Evolutionary conservation across 1,140 invertebrate genomes (phyloP), one percentile per base, ranked within the genome.

Genomic region (Pteromalus puparum): DNA sequence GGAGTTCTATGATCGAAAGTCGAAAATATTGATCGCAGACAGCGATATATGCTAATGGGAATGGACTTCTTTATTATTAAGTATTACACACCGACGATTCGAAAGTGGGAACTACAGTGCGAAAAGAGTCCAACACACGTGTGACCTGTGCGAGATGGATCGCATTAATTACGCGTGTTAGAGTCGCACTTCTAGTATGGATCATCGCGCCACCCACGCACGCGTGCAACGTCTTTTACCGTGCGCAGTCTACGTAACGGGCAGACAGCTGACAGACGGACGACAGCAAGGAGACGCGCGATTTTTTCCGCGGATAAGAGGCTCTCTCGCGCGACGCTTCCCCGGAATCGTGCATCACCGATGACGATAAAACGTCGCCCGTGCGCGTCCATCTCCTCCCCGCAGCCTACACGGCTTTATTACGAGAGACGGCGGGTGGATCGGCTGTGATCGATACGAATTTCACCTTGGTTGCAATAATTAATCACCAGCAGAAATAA

Each of bases 121-220:
- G 34, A 74, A n/a, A 38, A 67, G 34, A 13, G 7, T 42, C 18
- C 67, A 77, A 76, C 34, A 61, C 34, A 65, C n/a, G 38, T 76
- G 10, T 77, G 48, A 65, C n/a, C 26, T 76, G 18, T 77, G 48
- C 82, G 38, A 28, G 70, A 74, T 70, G 86, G 85, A 90, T 90
- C 86, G 85, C 86, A 90, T 91, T 91, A 91, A 91, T 91, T 91
- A 91, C 87, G 79, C 85, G 85, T 88, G 88, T 88, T 89, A 88
- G 81, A 87, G 68, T 81, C 85, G 73, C 21, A 34, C 21, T 81
- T 42, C 24, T n/a, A 15, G 38, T 9, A 21, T 82, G 42, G 75
- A 67, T 82, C 75, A 83, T 82, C 48, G 34, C 46, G 13, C 80
- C 84, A 82, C 80, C 80, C 79, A 82, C 74, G 30, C 53, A 30